phyloP scores from a whole-genome alignment of 2,113 vertebrate genomes.

The Cyprinodon brontotheroides region DNA sequence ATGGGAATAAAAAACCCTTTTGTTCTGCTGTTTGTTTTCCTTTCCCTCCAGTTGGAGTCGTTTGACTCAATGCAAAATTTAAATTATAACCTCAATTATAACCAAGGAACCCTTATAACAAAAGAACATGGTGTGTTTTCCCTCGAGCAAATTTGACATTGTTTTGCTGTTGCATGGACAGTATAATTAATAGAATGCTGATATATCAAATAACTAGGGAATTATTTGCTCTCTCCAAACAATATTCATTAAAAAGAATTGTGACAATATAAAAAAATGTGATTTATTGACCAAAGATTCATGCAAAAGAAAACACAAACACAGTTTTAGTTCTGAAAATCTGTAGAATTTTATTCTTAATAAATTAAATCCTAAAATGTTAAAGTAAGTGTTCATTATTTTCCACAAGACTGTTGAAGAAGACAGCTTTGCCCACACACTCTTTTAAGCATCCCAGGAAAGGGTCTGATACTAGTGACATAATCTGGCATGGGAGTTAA shows the following conservation, averaged over 20 bases:
- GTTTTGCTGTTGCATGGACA: background rate
- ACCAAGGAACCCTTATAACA: conserved; percentile 7
- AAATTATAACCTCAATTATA: conserved; percentile 23
- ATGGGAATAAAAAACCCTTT: conserved; percentile 16
- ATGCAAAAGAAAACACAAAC: background rate
- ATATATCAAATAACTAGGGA: background rate
- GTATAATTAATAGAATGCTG: conserved; percentile 1
- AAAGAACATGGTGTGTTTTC: background rate
- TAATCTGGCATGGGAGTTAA: background rate
- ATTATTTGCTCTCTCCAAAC: background rate
- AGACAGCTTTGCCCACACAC: background rate
- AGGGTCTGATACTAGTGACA: background rate
- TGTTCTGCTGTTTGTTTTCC: conserved; percentile 29
- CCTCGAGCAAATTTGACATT: conserved; percentile 5
- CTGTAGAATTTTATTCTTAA: background rate
- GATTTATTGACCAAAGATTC: background rate
- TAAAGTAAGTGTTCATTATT: background rate
- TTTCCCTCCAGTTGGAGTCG: conserved; percentile 35
- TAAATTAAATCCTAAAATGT: background rate
- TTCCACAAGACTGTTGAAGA: background rate
- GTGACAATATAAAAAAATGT: background rate
- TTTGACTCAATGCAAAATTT: conserved; percentile 21
- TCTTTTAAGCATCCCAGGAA: background rate
- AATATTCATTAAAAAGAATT: conserved; percentile 1
- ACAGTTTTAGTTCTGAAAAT: background rate